Base-by-base conservation (phyloP, 2,888 invertebrate genomes). In the Rhodophaea formosa region DNA sequence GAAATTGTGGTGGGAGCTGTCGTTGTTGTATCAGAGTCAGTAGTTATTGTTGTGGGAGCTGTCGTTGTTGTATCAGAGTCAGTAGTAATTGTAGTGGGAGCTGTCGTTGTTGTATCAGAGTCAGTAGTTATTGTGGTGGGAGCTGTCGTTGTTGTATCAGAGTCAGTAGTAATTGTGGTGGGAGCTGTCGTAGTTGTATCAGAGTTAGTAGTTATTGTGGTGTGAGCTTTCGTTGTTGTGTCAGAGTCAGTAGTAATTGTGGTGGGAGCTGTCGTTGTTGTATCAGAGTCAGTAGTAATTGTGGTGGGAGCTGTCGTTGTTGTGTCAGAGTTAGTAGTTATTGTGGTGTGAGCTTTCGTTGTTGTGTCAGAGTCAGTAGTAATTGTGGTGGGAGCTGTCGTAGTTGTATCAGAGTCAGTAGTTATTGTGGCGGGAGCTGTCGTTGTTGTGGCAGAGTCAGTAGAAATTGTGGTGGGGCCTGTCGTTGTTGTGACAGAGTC, bases 141-240 rank as follows among this genome's bases (percentile, higher is more conserved):
- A 23, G 44, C 35, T 16, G 54, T 29, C 0, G 59, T 52, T 8
- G 52, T 49, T 3, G 57, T 49, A 0, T 53, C 60, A 7, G 62
- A 46, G 16, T 62, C 62, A 8, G 61, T 56, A 6, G 59, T 29
- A 7, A 60, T 47, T 0, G 43, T 46, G 0, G 59, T 45, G 7
- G 17, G 8, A 5, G 45, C 2, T 16, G 59, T n/a, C n/a, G 46
- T 52, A n/a, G 61, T 53, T 6, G 29, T 23, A 7, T 7, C n/a
- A 47, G 15, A 16, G 42, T 61, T 58, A 3, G 58, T 44, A 0
- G 57, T 59, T 3, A 54, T 60, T n/a, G 62, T 17, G n/a, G 54
- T 58, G 5, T 59, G 58, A n/a, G 8, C 14, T n/a, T 15, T 43
- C 7, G 58, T 61, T 6, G 56, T 59, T 29, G 32, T 58, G 0